Evolutionary conservation across 2,888 invertebrate species (phyloP).

Genomic region (Bursaphelenchus okinawaensis): DNA sequence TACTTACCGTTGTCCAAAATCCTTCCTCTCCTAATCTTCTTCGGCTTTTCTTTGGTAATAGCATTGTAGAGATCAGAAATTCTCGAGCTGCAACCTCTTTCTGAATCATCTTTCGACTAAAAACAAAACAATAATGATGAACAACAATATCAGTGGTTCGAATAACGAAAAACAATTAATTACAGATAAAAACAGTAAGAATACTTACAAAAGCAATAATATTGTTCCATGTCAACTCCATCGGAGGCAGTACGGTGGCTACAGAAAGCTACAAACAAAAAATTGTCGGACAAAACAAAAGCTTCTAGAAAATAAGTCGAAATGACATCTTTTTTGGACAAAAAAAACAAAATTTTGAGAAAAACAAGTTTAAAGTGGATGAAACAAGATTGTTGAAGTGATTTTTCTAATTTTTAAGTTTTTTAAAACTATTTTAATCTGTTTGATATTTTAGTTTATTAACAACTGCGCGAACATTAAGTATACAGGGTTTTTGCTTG

Average conservation of each 20-base stretch:
- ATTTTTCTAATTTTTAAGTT: too few relatives aligned
- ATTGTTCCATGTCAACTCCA: slow-evolving; percentile 49
- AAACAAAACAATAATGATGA: too few relatives aligned
- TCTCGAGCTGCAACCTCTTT: slow-evolving; percentile 4
- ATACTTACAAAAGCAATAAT: slow-evolving; percentile 35
- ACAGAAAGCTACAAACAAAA: slow-evolving; percentile 33
- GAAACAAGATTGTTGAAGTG: neutral
- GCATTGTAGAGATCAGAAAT: slow-evolving; percentile 4
- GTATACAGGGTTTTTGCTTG: too few relatives aligned
- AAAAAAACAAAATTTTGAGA: too few relatives aligned
- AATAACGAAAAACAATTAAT: neutral
- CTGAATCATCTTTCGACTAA: slow-evolving; percentile 17
- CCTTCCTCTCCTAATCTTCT: slow-evolving; percentile 1
- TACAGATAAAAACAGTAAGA: slow-evolving; percentile 11
- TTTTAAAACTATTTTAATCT: too few relatives aligned
- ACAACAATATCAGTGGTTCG: too few relatives aligned
- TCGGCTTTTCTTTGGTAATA: slow-evolving; percentile 1
- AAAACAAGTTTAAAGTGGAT: too few relatives aligned
- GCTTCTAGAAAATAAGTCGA: neutral
- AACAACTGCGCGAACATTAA: too few relatives aligned
- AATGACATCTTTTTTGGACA: neutral
- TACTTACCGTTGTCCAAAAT: slow-evolving; percentile 26
- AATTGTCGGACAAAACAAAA: neutral
- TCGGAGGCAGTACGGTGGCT: slow-evolving; percentile 38
- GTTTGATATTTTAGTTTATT: too few relatives aligned